Evolutionary conservation across 2,888 invertebrate species (phyloP).

Genomic region (Ennomos erosarius): DNA sequence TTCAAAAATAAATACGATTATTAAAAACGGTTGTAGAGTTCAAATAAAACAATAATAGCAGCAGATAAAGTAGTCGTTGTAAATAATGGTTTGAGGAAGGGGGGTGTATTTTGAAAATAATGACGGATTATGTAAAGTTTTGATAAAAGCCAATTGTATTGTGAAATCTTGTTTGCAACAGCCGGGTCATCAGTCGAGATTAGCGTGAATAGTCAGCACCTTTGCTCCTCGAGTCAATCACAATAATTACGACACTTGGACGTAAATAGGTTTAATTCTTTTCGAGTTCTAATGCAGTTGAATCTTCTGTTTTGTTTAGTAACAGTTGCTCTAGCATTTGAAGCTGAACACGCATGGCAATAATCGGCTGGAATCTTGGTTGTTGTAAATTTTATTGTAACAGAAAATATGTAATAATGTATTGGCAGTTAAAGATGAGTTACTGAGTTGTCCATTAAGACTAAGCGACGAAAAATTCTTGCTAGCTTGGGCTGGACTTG

Average conservation of each 20-base stretch:
- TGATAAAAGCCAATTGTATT: constrained; percentile 40
- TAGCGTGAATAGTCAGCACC: background rate
- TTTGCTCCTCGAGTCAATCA: background rate
- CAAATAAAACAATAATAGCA: constrained; percentile 12
- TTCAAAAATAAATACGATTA: background rate
- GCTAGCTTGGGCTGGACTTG: constrained; percentile 27
- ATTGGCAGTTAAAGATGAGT: constrained; percentile 6
- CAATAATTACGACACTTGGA: background rate
- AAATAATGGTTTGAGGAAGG: constrained; percentile 44
- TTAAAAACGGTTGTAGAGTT: background rate
- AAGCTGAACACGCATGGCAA: background rate
- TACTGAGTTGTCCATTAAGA: constrained; percentile 29
- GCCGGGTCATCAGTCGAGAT: constrained; percentile 11
- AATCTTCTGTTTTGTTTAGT: no score
- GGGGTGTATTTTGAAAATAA: constrained; percentile 41
- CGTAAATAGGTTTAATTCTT: no score
- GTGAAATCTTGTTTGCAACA: constrained; percentile 11
- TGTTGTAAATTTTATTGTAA: constrained; percentile 8
- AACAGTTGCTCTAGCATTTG: no score
- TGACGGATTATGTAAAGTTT: constrained; percentile 47
- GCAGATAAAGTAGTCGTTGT: constrained; percentile 44
- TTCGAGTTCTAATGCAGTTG: no score
- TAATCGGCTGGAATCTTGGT: constrained; percentile 10
- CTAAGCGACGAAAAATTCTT: constrained; percentile 29
- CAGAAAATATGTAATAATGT: constrained; percentile 16